Evolutionary conservation across 64 coral and sea anemone genomes (phyloP).

Genomic region (Actinia equina): DNA sequence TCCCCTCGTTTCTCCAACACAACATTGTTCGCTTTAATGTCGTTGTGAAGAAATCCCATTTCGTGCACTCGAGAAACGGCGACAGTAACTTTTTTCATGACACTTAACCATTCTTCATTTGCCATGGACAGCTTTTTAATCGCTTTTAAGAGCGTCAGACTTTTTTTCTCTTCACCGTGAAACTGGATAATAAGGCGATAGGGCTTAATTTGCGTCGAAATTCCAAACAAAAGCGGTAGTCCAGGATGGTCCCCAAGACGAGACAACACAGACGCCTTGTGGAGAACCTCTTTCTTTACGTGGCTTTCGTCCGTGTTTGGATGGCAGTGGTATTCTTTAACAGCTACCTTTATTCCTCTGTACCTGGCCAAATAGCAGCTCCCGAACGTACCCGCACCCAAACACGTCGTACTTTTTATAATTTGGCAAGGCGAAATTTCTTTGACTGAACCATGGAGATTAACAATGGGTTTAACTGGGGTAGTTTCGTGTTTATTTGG

Average conservation of each 20-base stretch:
- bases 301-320: not conserved
- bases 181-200: constrained; percentile 37
- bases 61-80: not conserved
- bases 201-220: not conserved
- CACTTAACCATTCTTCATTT: not conserved
- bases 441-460: too few relatives aligned
- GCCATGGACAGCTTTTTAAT: constrained; percentile 6
- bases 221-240: not conserved
- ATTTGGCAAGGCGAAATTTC: not conserved
- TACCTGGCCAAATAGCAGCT: too few relatives aligned
- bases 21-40: constrained; percentile 21
- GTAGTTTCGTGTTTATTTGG: too few relatives aligned
- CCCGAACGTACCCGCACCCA: too few relatives aligned
- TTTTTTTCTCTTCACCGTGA: constrained; percentile 16
- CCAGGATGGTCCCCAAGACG: not conserved
- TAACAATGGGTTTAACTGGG: too few relatives aligned
- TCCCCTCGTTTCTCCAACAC: constrained; percentile 25
- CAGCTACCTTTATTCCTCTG: not conserved
- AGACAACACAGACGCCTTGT: not conserved
- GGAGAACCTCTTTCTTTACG: not conserved
- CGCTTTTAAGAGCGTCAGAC: constrained; percentile 13
- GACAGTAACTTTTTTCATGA: not conserved
- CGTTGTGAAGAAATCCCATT: not conserved
- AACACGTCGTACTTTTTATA: too few relatives aligned
- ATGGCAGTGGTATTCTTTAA: not conserved